Percentiles rank a stretch among this genome's conserved stretches.
Conservation (phyloP, 2,888 invertebrate species). For the Drosophila algonquin region DNA sequence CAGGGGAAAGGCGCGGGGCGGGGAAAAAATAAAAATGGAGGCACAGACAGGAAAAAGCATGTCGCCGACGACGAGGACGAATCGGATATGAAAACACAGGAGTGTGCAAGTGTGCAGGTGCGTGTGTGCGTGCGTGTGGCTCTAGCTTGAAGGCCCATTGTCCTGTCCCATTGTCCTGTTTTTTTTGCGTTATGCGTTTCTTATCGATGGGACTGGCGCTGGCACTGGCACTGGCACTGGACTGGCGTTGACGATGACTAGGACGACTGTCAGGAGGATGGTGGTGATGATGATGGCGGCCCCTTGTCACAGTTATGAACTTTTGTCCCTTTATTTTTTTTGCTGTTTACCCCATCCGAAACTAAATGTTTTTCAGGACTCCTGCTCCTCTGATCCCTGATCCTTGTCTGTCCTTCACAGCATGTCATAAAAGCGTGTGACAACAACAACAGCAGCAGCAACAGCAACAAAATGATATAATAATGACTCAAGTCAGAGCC, state of each 20-base stretch:
- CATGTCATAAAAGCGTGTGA: slow-evolving; percentile 66
- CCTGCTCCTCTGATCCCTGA: slow-evolving; percentile 3
- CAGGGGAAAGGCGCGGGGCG: too few relatives aligned
- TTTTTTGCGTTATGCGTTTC: slow-evolving; percentile 40
- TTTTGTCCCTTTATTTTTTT: slow-evolving; percentile 40
- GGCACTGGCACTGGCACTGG: not conserved
- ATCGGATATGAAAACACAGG: not conserved
- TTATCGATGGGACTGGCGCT: slow-evolving; percentile 62
- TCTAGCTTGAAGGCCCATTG: slow-evolving; percentile 63
- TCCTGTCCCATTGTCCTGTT: slow-evolving; percentile 58
- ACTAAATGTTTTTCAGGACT: slow-evolving; percentile 42
- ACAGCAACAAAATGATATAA: slow-evolving; percentile 37
- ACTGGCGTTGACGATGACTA: slow-evolving; percentile 16
- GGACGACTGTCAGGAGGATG: slow-evolving; percentile 12
- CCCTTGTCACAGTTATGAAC: slow-evolving; percentile 55
- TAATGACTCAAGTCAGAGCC: slow-evolving; percentile 44
- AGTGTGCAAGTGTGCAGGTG: slow-evolving; percentile 2
- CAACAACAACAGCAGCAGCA: slow-evolving; percentile 12
- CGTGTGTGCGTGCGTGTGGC: slow-evolving; percentile 6
- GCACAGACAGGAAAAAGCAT: slow-evolving; percentile 76
- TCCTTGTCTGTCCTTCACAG: slow-evolving; percentile 64
- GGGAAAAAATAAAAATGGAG: slow-evolving; percentile 10
- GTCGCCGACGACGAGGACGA: slow-evolving; percentile 51
- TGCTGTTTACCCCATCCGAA: slow-evolving; percentile 51
- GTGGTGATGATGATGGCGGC: not conserved